These are phyloP conservation scores for Oplegnathus fasciatus DNA, from an alignment of 2,113 vertebrate genomes.

Conservation along the genomic window DNA sequence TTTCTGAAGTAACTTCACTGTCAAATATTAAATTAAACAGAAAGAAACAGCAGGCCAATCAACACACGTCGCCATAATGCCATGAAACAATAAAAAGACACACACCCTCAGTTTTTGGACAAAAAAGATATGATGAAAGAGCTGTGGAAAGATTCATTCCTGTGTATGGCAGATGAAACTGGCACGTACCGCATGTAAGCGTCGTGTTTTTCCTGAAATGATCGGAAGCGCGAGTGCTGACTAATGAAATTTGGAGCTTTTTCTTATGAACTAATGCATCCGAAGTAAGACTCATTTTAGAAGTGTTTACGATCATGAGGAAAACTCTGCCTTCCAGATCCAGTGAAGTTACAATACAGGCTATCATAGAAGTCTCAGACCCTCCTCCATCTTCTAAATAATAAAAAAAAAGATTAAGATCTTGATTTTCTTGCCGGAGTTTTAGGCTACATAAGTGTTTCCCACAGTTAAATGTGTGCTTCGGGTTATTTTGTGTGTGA, in stretches of 20 bases:
- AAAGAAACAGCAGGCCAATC: background rate
- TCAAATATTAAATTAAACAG: background rate
- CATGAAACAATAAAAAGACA: background rate
- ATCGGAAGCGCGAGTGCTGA: background rate
- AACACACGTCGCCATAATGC: background rate
- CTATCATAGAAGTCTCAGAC: background rate
- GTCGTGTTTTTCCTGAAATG: background rate
- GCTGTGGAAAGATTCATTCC: background rate
- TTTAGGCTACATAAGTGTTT: conserved; percentile 3
- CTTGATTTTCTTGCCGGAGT: background rate
- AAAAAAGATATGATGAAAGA: conserved; percentile 18
- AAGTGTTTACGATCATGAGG: background rate
- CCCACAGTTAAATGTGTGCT: background rate
- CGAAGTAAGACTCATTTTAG: background rate
- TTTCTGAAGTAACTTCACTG: background rate
- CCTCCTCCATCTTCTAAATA: background rate
- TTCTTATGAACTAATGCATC: background rate
- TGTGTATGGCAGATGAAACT: background rate
- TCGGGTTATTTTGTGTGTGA: background rate
- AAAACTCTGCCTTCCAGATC: background rate
- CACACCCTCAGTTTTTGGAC: background rate
- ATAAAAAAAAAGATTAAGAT: background rate
- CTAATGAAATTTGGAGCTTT: background rate
- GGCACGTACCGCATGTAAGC: conserved; percentile 65
- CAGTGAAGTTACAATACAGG: background rate